Percentiles rank a stretch among this genome's conserved stretches.
Conservation (phyloP, 2,797 vertebrate species). For the Arctocebus calabarensis region DNA sequence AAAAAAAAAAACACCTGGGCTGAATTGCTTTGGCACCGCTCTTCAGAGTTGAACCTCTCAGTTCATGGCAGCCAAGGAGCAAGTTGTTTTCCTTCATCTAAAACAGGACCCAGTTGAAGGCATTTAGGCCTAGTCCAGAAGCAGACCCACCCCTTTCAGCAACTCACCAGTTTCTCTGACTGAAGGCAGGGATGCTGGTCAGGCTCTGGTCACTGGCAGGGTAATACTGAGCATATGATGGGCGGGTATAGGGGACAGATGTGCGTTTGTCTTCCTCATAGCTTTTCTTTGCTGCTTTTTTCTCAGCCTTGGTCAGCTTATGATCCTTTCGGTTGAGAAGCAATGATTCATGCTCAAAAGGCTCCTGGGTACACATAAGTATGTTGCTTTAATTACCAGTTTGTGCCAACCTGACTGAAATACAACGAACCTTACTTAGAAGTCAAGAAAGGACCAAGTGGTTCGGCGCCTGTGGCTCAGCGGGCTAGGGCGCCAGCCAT, state of each 20-base stretch:
- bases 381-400: constrained; percentile 67
- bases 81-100: background rate
- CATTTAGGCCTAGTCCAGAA: background rate
- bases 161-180: constrained; percentile 97
- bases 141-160: background rate
- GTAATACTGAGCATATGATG: constrained; percentile 98
- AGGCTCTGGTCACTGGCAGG: constrained; percentile 95
- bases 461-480: too few species aligned
- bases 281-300: constrained; percentile 98
- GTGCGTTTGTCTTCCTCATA: constrained; percentile 99
- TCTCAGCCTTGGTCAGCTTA: constrained; percentile 99
- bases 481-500: too few species aligned
- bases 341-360: constrained; percentile 98
- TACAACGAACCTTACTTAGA: constrained; percentile 13
- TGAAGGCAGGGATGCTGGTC: constrained; percentile 96
- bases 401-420: background rate
- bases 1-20: background rate
- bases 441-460: background rate
- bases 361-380: constrained; percentile 89
- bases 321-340: constrained; percentile 98
- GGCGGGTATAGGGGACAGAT: constrained; percentile 96
- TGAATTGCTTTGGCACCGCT: background rate
- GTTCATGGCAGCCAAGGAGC: background rate
- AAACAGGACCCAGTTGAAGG: background rate
- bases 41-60: background rate